Base-by-base conservation (phyloP, 2,113 vertebrate genomes). In the Mionectes macconnelli region DNA sequence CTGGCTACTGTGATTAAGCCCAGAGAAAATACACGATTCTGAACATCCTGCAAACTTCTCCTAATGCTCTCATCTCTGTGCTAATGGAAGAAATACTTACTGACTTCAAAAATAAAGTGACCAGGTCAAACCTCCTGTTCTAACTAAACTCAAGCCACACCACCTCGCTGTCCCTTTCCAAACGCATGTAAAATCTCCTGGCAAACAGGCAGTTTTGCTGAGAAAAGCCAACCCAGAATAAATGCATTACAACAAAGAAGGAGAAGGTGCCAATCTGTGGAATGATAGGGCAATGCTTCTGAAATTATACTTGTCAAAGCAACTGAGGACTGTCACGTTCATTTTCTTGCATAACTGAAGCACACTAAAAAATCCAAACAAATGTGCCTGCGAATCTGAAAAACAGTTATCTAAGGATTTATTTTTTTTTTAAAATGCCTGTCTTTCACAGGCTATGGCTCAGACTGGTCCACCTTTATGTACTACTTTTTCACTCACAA, bases 281-380 rank as follows among this genome's bases (percentile, higher is more conserved):
- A 95, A 95, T 63, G 90, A 87, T 44, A 84, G 79, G 92, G 86
- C 76, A 96, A 37, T 23, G 83, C 89, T 95, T 90, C 96, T 92
- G 88, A 95, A 96, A 92, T 93, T 89, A 96, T 93, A 90, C 83
- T 75, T 20, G 21, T 92, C 93, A 92, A 92, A 95, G 86, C 73
- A 93, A 78, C 52, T 17, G 45, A 92, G 77, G 73, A 94, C 70
- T 88, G 90, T 90, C 96, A 92, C 21, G 1, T 92, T 93, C 80
- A 55, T 89, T 93, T 78, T 88, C 86, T 87, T 94, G 90, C 76
- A 84, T 86, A 94, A 92, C 75, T 60, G 79, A 92, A 96, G 76
- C 83, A 96, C 76, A 55, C 56, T 72, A 81, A 92, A 94, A 94
- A 86, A 76, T 90, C 64, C 76, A 76, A 93, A 92, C 75, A 83